These are phyloP conservation scores for Drosophila mimetica DNA, from an alignment of 2,888 invertebrate genomes.

Conservation along the genomic window DNA sequence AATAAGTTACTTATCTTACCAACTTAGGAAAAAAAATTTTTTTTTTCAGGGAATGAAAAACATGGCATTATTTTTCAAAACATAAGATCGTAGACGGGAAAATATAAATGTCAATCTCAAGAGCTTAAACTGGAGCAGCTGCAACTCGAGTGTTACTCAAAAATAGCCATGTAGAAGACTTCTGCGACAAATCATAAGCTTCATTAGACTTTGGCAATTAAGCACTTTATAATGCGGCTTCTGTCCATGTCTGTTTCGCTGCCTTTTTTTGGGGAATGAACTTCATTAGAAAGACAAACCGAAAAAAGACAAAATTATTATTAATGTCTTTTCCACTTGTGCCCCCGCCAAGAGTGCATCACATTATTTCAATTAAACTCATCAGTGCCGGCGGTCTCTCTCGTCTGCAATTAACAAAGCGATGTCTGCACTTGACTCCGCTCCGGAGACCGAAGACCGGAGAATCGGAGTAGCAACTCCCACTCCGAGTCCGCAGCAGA, in stretches of 20 bases:
- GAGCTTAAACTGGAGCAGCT: conserved; percentile 27
- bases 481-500: background rate
- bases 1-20: background rate
- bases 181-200: conserved; percentile 71
- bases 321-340: conserved; percentile 69
- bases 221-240: conserved; percentile 59
- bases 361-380: conserved; percentile 80
- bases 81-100: background rate
- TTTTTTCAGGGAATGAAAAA: background rate
- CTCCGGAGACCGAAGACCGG: conserved; percentile 13
- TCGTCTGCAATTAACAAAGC: conserved; percentile 70
- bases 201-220: conserved; percentile 71
- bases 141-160: conserved; percentile 2
- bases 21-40: background rate
- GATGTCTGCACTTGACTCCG: conserved; percentile 70
- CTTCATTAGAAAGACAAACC: conserved; percentile 59
- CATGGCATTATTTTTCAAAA: background rate
- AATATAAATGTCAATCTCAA: conserved; percentile 20
- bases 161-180: background rate
- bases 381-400: conserved; percentile 69
- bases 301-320: conserved; percentile 61
- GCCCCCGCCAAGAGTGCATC: conserved; percentile 55
- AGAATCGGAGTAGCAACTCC: conserved; percentile 1
- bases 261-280: conserved; percentile 50
- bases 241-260: conserved; percentile 30